phyloP scores from a whole-genome alignment of 2,888 invertebrate species.

The Dichetophora obliterata region DNA sequence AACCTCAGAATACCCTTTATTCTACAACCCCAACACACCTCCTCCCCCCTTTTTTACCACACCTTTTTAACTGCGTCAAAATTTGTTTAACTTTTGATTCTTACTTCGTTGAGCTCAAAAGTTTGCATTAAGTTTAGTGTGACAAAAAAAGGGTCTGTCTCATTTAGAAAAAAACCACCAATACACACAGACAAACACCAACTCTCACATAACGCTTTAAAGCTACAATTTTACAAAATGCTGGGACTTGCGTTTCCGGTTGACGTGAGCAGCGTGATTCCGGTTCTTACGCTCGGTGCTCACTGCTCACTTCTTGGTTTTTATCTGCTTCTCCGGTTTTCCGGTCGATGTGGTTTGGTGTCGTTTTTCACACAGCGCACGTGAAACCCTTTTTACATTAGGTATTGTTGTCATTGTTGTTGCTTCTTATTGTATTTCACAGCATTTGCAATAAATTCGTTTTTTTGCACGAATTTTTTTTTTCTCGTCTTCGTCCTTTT shows the following conservation, averaged over 20 bases:
- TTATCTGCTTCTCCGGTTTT: neutral
- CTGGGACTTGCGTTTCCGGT: slow-evolving; percentile 16
- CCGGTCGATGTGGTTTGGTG: slow-evolving; percentile 15
- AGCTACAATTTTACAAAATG: neutral
- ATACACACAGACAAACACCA: neutral
- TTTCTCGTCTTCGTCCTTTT: neutral
- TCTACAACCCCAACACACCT: too few species aligned
- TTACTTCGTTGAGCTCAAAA: neutral
- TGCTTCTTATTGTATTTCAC: neutral
- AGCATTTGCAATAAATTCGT: slow-evolving; percentile 3
- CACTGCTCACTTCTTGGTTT: neutral
- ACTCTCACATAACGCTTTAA: neutral
- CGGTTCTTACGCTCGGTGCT: neutral
- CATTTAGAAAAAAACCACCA: neutral
- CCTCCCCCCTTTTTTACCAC: neutral
- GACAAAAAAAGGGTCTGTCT: neutral
- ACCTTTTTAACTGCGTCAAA: neutral
- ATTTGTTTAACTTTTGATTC: neutral
- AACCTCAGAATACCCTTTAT: neutral
- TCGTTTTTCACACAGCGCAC: neutral
- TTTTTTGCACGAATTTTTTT: too few species aligned
- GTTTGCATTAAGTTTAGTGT: neutral
- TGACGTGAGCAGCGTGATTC: slow-evolving; percentile 4
- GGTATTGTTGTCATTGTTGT: neutral
- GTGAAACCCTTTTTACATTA: slow-evolving; percentile 1